Conservation (phyloP, 1,140 invertebrate genomes). For the Contarinia nasturtii region DNA sequence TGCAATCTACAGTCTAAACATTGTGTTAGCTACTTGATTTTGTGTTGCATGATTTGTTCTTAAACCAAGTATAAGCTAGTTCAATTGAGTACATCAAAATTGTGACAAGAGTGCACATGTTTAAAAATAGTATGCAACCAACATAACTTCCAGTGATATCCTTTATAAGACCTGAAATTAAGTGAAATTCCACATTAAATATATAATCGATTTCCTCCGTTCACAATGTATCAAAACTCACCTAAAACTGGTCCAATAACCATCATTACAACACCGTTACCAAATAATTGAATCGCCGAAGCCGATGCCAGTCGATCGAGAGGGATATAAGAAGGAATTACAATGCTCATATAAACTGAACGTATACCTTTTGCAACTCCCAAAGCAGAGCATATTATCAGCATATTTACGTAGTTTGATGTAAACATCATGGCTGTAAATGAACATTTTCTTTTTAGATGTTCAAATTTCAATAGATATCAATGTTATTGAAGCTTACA, state of each 20-base stretch:
- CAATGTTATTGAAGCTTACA: conserved; percentile 24
- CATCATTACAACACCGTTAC: conserved; percentile 37
- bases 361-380: conserved; percentile 47
- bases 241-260: conserved; percentile 39
- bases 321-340: conserved; percentile 45
- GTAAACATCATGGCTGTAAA: neutral
- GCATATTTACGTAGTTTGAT: neutral
- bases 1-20: too few relatives aligned
- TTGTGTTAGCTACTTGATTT: too few relatives aligned
- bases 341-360: conserved; percentile 44
- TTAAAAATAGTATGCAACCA: neutral
- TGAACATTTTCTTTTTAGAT: too few relatives aligned
- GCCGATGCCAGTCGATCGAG: conserved; percentile 38
- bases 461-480: too few relatives aligned
- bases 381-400: conserved; percentile 11
- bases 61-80: too few relatives aligned
- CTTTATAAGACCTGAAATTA: neutral
- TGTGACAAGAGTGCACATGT: neutral
- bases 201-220: neutral
- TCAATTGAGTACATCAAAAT: neutral
- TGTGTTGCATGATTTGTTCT: too few relatives aligned
- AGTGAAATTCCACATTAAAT: too few relatives aligned
- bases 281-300: conserved; percentile 39
- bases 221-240: conserved; percentile 15
- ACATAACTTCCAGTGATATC: neutral